phyloP scores from a whole-genome alignment of 2,888 invertebrate genomes.

The Lasioglossum malachurum region DNA sequence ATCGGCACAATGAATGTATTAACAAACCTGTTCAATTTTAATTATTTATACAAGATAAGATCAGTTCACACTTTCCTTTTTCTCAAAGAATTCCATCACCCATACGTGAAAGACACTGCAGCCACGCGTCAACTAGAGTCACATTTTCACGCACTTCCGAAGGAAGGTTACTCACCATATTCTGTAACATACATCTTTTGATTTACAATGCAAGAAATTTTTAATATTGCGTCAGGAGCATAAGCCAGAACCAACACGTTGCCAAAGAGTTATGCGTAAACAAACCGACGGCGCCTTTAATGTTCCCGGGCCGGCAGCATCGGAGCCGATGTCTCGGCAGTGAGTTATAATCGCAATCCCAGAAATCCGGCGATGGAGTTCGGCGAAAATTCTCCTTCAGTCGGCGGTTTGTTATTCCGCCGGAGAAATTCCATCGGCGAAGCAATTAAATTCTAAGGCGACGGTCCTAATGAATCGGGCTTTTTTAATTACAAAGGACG shows the following conservation, averaged over 20 bases:
- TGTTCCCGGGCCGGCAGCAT: neutral
- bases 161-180: neutral
- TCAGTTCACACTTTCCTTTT: too few species aligned
- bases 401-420: conserved; percentile 65
- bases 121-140: too few species aligned
- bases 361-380: conserved; percentile 19
- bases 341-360: conserved; percentile 1
- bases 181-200: neutral
- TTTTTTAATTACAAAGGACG: conserved; percentile 69
- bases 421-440: conserved; percentile 66
- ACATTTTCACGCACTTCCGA: too few species aligned
- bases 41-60: too few species aligned
- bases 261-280: neutral
- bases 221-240: neutral
- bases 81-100: too few species aligned
- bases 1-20: too few species aligned
- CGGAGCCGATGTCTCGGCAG: neutral
- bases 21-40: too few species aligned
- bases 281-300: neutral
- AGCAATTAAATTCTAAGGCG: conserved; percentile 72
- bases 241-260: neutral
- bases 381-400: conserved; percentile 63
- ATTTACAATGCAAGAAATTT: neutral
- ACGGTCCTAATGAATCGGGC: conserved; percentile 68
- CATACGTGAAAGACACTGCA: too few species aligned